These are phyloP conservation scores for Dicrurus megarhynchus DNA, from an alignment of 2,113 vertebrate genomes.

Conservation along the genomic window DNA sequence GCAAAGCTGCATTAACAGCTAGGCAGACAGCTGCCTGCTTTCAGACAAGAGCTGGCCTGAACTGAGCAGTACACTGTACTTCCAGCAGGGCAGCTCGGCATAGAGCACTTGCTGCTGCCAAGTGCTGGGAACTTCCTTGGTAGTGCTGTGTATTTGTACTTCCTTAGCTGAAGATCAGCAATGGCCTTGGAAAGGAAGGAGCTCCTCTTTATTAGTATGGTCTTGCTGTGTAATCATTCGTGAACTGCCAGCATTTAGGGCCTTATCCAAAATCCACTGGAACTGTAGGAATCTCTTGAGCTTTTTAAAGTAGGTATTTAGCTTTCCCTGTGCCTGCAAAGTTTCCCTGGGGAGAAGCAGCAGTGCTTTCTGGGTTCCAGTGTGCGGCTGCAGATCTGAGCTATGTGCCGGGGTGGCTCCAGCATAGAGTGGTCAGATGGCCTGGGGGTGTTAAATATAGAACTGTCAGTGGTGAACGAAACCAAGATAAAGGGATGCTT, in stretches of 20 bases:
- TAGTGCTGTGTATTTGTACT: not conserved
- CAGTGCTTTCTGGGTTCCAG: not conserved
- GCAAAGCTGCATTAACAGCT: not conserved
- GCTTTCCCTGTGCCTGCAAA: not conserved
- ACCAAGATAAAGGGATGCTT: not conserved
- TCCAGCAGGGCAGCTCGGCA: not conserved
- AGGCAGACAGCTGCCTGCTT: conserved; percentile 13
- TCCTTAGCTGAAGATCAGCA: not conserved
- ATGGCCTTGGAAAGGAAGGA: not conserved
- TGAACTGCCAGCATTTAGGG: not conserved
- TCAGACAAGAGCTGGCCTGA: not conserved
- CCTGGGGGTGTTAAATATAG: not conserved
- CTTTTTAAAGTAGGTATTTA: not conserved
- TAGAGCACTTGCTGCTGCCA: not conserved
- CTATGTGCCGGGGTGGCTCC: not conserved
- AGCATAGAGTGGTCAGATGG: not conserved
- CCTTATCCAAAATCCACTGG: not conserved
- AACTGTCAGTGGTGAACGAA: not conserved
- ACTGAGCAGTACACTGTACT: not conserved
- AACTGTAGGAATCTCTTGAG: not conserved
- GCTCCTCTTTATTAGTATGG: not conserved
- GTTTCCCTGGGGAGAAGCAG: not conserved
- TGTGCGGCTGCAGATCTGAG: not conserved
- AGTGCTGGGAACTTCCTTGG: not conserved
- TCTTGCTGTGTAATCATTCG: not conserved